Evolutionary conservation across 1,140 invertebrate species (phyloP).

Genomic region (Diuraphis noxia): DNA sequence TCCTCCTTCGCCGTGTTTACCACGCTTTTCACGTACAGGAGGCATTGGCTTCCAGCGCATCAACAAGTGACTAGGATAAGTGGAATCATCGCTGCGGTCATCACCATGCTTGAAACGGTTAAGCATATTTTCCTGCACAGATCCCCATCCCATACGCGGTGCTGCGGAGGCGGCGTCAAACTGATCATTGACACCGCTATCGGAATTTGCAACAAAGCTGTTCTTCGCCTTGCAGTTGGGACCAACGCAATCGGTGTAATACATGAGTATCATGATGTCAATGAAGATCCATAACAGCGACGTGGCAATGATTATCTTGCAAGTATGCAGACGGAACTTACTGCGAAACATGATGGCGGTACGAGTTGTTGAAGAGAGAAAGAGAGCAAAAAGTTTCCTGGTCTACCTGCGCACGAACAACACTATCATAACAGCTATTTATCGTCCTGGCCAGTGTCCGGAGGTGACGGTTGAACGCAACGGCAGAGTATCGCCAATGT

Average conservation of each 20-base stretch:
- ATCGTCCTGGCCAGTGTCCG: constrained; percentile 26
- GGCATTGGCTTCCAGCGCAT: constrained; percentile 75
- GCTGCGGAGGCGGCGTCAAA: not conserved
- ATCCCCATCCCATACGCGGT: not conserved
- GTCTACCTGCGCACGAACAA: not conserved
- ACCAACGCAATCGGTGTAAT: constrained; percentile 88
- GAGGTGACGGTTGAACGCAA: constrained; percentile 16
- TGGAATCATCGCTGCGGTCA: constrained; percentile 55
- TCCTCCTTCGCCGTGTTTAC: constrained; percentile 84
- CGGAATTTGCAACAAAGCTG: not conserved
- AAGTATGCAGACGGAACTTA: constrained; percentile 88
- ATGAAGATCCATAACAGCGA: constrained; percentile 94
- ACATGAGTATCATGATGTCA: constrained; percentile 87
- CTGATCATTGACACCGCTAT: not conserved
- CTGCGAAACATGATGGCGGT: constrained; percentile 72
- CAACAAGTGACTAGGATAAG: constrained; percentile 64
- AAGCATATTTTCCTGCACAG: constrained; percentile 20
- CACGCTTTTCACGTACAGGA: constrained; percentile 68
- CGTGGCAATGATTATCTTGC: constrained; percentile 90
- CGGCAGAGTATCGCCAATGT: constrained; percentile 5
- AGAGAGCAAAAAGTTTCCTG: not conserved
- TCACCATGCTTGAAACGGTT: constrained; percentile 57
- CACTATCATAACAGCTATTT: constrained; percentile 19
- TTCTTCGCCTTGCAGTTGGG: constrained; percentile 62
- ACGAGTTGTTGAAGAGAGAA: not conserved